phyloP scores from a whole-genome alignment of 2,797 vertebrate species.

The Ictinia mississippiensis region DNA sequence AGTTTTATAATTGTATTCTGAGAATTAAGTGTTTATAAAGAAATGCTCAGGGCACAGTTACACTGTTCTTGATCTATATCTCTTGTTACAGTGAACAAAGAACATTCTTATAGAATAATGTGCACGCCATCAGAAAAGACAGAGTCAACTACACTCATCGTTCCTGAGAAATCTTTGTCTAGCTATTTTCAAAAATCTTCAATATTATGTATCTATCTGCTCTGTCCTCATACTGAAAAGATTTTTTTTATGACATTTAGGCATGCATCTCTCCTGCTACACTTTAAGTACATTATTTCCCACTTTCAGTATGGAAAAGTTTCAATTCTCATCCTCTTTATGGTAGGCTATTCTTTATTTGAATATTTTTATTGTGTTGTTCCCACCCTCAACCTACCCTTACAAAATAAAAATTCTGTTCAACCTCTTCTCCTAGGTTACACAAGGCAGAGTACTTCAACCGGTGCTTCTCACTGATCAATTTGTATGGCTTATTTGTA shows the following conservation, averaged over 20 bases:
- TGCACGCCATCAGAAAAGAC: neutral
- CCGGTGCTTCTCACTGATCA: neutral
- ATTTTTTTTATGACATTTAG: neutral
- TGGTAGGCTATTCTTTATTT: neutral
- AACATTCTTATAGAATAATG: neutral
- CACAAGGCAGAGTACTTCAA: neutral
- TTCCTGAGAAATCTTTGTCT: neutral
- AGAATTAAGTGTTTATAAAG: neutral
- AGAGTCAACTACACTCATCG: neutral
- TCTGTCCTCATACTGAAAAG: neutral
- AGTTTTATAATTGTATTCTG: neutral
- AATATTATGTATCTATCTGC: neutral
- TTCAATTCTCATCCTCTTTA: neutral
- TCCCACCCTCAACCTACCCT: neutral
- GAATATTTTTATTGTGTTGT: neutral
- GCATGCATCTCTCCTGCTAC: neutral
- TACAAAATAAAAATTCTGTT: neutral
- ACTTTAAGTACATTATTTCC: neutral
- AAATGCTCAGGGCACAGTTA: neutral
- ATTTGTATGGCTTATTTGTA: neutral
- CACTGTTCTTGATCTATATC: neutral
- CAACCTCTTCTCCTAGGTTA: neutral
- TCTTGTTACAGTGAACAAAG: neutral
- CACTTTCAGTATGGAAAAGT: neutral
- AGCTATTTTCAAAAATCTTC: neutral